These are phyloP conservation scores for Proteles cristata DNA, from an alignment of 2,113 vertebrate genomes.

Conservation along the genomic window DNA sequence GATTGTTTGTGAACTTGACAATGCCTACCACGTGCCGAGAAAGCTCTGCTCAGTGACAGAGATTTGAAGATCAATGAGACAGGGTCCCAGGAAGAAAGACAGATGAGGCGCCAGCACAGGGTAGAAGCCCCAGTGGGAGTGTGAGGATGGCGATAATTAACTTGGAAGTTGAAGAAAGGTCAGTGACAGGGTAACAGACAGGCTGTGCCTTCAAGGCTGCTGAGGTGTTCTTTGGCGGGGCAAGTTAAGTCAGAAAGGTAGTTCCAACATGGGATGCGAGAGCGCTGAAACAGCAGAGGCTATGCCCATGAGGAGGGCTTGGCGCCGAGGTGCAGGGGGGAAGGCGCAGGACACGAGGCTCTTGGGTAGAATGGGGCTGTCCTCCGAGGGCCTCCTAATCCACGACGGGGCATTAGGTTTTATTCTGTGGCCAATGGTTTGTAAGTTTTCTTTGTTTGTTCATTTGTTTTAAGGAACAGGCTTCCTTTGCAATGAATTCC, in stretches of 20 bases:
- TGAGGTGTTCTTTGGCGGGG: background rate
- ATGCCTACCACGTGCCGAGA: background rate
- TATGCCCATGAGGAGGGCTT: background rate
- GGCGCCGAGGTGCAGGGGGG: background rate
- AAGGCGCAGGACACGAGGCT: background rate
- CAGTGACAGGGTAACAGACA: background rate
- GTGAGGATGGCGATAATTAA: background rate
- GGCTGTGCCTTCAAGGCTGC: background rate
- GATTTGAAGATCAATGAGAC: background rate
- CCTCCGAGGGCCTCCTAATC: fast-evolving
- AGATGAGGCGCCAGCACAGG: background rate
- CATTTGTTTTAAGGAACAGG: background rate
- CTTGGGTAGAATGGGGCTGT: background rate
- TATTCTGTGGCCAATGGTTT: background rate
- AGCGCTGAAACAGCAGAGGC: background rate
- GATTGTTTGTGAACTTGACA: background rate
- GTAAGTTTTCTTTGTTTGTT: background rate
- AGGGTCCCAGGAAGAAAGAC: background rate
- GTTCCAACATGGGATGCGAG: background rate
- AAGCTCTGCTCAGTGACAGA: background rate
- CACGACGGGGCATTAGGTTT: background rate
- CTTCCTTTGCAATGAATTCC: background rate
- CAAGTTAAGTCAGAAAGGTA: background rate
- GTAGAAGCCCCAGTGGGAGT: background rate
- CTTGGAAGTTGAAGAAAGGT: background rate